Evolutionary conservation across 2,888 invertebrate species (phyloP).

Genomic region (Nemoura dubitans): DNA sequence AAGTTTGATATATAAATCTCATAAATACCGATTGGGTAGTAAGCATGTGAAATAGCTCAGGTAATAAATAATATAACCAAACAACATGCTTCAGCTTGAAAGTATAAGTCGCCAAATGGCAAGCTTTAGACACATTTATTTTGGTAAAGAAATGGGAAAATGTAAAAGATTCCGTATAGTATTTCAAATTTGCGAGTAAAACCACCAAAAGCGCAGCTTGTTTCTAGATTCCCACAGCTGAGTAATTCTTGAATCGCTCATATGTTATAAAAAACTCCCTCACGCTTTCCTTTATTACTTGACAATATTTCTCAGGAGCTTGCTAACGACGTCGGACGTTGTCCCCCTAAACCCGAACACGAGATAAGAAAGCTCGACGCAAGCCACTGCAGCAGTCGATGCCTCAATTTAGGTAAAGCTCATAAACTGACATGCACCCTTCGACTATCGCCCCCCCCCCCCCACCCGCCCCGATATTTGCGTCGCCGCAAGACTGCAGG

Average conservation of each 20-base stretch:
- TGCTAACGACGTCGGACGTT: too few species aligned
- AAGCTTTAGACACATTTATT: background rate
- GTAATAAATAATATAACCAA: background rate
- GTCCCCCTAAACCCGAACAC: too few species aligned
- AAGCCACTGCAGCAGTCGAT: background rate
- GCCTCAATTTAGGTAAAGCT: background rate
- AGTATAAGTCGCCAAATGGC: background rate
- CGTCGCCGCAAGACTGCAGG: background rate
- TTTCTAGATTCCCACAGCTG: too few species aligned
- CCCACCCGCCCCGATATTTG: background rate
- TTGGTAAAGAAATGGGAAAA: background rate
- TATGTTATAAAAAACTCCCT: too few species aligned
- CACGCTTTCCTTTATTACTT: too few species aligned
- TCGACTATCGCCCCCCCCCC: background rate
- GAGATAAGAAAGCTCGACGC: too few species aligned
- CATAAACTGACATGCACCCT: background rate
- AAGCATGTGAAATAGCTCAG: background rate
- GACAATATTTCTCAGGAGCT: too few species aligned
- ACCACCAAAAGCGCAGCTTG: too few species aligned
- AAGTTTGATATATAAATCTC: slow-evolving; percentile 12
- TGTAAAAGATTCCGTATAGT: too few species aligned
- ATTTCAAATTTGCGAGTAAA: background rate
- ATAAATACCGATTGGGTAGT: background rate
- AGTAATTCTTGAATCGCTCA: too few species aligned
- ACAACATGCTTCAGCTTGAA: background rate